Evolutionary conservation across 2,888 invertebrate genomes (phyloP).

Genomic region (Heliconius charithonia): DNA sequence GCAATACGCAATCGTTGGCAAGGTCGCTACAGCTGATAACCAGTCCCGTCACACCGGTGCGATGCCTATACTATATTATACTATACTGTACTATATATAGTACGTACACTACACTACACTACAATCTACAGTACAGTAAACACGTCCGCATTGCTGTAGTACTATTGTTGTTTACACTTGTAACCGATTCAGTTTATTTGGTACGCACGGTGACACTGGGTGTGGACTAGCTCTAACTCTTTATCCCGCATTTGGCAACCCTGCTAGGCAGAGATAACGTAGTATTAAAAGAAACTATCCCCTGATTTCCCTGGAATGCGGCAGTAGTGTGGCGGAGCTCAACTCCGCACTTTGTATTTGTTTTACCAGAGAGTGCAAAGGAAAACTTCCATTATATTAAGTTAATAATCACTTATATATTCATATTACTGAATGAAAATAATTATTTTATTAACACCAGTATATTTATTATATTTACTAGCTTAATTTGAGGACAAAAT

Average conservation of each 20-base stretch:
- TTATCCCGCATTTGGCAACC: not conserved
- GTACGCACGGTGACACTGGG: not conserved
- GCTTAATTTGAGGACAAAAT: not conserved
- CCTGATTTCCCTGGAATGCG: too few species aligned
- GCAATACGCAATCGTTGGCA: conserved; percentile 25
- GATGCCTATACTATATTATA: not conserved
- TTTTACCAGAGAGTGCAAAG: too few species aligned
- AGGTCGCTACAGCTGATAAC: conserved; percentile 42
- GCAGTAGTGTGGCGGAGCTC: too few species aligned
- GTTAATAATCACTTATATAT: not conserved
- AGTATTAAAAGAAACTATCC: not conserved
- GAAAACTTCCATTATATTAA: too few species aligned
- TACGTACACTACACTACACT: not conserved
- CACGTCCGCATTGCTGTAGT: not conserved
- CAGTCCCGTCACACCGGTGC: conserved; percentile 40
- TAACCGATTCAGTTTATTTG: not conserved
- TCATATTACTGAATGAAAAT: not conserved
- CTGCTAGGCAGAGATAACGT: not conserved
- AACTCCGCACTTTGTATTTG: too few species aligned
- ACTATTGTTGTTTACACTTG: conserved; percentile 15
- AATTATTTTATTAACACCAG: not conserved
- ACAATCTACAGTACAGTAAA: not conserved
- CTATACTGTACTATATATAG: not conserved
- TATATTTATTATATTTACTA: too few species aligned
- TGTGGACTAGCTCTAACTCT: not conserved